phyloP scores from a whole-genome alignment of 2,113 vertebrate genomes.

The Erinaceus europaeus region DNA sequence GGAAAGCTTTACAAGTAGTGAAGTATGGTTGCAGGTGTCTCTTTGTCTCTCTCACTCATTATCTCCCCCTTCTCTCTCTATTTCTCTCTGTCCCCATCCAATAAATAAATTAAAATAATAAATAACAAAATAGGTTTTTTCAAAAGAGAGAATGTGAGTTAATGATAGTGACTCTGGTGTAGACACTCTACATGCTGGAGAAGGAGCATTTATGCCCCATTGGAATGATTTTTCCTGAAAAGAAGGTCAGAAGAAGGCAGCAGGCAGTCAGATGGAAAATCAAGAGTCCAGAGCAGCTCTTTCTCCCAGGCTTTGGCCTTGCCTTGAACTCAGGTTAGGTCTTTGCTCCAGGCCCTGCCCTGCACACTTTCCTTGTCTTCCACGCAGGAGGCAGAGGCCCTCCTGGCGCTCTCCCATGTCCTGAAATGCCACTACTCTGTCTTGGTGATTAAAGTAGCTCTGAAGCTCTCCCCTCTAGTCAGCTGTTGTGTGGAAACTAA shows the following conservation, averaged over 20 bases:
- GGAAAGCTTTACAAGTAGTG: no score
- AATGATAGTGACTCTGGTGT: not conserved
- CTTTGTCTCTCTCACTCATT: no score
- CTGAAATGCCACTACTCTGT: conserved; percentile 50
- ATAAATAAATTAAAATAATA: no score
- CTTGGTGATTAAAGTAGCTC: conserved; percentile 48
- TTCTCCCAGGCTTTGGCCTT: not conserved
- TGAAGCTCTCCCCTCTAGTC: conserved; percentile 40
- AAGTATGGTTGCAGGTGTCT: no score
- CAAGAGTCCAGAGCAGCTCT: not conserved
- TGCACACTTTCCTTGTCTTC: not conserved
- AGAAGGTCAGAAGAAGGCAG: not conserved
- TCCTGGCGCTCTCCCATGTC: conserved; percentile 50
- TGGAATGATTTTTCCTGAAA: no score
- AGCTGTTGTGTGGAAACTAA: conserved; percentile 71
- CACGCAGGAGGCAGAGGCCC: not conserved
- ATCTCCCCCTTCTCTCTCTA: no score
- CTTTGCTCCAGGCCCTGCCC: not conserved
- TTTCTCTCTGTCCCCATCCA: no score
- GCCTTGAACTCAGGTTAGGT: not conserved
- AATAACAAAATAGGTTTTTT: no score
- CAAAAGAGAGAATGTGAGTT: not conserved
- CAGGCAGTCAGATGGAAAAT: not conserved
- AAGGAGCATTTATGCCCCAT: not conserved
- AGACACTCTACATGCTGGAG: not conserved